These are phyloP conservation scores for Horisme vitalbata DNA, from an alignment of 2,888 invertebrate genomes.

Conservation along the genomic window DNA sequence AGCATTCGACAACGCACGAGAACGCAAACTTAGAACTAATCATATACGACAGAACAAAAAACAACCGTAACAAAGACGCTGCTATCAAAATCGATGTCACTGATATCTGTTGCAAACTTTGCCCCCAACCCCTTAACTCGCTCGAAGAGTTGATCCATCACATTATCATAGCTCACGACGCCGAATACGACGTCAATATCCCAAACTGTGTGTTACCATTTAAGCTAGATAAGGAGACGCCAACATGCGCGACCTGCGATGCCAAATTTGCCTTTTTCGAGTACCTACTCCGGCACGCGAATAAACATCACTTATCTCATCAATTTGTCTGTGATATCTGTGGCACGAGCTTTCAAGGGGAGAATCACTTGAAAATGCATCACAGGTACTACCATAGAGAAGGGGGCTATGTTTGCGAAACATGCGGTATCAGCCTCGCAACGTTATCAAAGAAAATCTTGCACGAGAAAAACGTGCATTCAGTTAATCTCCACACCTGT, in stretches of 20 bases:
- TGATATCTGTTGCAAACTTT: slow-evolving; percentile 64
- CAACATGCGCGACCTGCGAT: slow-evolving; percentile 68
- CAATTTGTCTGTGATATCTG: slow-evolving; percentile 76
- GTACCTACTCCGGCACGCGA: slow-evolving; percentile 68
- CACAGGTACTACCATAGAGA: slow-evolving; percentile 72
- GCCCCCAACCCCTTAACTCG: slow-evolving; percentile 50
- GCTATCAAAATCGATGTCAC: slow-evolving; percentile 75
- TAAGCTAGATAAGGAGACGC: slow-evolving; percentile 65
- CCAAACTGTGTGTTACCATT: slow-evolving; percentile 73
- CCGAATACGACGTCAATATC: slow-evolving; percentile 68
- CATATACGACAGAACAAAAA: slow-evolving; percentile 67
- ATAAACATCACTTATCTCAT: slow-evolving; percentile 71
- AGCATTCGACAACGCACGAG: slow-evolving; percentile 61
- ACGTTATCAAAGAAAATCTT: slow-evolving; percentile 71
- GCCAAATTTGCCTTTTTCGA: slow-evolving; percentile 74
- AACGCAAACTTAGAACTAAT: slow-evolving; percentile 66
- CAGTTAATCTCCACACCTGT: slow-evolving; percentile 63
- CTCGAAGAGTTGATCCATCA: slow-evolving; percentile 72
- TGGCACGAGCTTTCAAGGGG: slow-evolving; percentile 75
- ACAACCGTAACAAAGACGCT: slow-evolving; percentile 71
- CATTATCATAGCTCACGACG: slow-evolving; percentile 73
- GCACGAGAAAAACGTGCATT: slow-evolving; percentile 72
- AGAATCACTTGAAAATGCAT: slow-evolving; percentile 75
- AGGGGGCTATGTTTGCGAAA: slow-evolving; percentile 68
- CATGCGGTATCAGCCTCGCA: slow-evolving; percentile 74